phyloP scores from a whole-genome alignment of 2,888 invertebrate genomes.

The Perithous albicinctus region DNA sequence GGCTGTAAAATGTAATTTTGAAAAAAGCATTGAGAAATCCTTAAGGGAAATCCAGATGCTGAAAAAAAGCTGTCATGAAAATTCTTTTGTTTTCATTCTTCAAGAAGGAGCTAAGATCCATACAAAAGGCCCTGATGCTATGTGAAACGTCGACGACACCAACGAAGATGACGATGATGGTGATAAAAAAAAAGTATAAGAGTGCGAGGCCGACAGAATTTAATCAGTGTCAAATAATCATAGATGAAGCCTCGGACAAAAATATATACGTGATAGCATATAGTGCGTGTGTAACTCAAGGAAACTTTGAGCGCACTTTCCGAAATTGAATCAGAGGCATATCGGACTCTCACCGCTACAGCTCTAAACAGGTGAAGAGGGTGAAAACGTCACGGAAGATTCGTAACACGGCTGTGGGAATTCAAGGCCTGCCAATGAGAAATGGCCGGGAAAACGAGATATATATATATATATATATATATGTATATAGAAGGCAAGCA shows the following conservation, averaged over 20 bases:
- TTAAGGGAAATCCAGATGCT: no score
- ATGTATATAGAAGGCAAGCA: conserved; percentile 20
- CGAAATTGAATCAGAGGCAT: conserved; percentile 29
- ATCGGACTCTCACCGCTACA: conserved; percentile 2
- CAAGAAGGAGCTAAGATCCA: not conserved
- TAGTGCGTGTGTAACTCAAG: not conserved
- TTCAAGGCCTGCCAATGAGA: conserved; percentile 45
- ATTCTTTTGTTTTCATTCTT: no score
- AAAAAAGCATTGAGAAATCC: no score
- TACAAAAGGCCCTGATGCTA: not conserved
- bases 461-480: no score
- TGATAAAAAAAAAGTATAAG: not conserved
- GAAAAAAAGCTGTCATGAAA: no score
- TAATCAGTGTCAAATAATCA: not conserved
- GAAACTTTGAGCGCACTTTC: conserved; percentile 34
- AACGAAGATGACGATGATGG: not conserved
- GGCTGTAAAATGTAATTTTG: no score
- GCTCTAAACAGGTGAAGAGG: not conserved
- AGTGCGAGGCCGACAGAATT: not conserved
- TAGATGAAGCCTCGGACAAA: not conserved
- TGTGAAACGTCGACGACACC: not conserved
- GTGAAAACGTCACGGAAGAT: conserved; percentile 27
- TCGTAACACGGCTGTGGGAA: conserved; percentile 34
- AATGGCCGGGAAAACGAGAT: conserved; percentile 26
- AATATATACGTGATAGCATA: not conserved